Base-by-base conservation (phyloP, 2,797 vertebrate genomes). In the Clarias pachynema region DNA sequence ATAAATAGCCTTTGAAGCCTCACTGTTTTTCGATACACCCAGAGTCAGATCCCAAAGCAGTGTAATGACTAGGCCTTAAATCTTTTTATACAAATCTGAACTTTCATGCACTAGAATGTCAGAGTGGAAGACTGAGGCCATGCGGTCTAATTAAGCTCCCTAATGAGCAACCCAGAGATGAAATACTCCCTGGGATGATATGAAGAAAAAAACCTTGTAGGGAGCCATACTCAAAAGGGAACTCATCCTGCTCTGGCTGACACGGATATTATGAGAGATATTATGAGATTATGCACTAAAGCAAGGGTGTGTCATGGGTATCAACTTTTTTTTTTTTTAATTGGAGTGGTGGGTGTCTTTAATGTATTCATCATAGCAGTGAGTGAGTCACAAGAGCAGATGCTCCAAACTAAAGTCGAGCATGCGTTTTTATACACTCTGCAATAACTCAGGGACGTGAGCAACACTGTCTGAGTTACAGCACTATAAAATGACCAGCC, bases 401-500 rank as follows among this genome's bases (percentile, higher is more conserved):
- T 60, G 56, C 29, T 77, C 20, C 34, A 79, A 79, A 40, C 20
- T 9, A 15, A 79, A 18, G 34, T 44, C 4, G 24, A 44, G 26
- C 57, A 72, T 84, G 70, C 62, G 56, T 82, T 86, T 81, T 37
- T 22, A 79, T 81, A 78, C 34, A 57, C 9, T 86, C 60, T 60
- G 85, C 49, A 70, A 72, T 84, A 84, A 75, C 44, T 80, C 57
- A 63, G 34, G 34, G 56, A 65, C 68, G 15, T 7, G 22, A 69
- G 68, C 59, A 20, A 57, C 66, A 16, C 53, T 57, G 74, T 72
- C 81, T 57, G 70, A 84, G 81, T 86, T 87, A 81, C 70, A 86
- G 81, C 81, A 62, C 29, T 34, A 40, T 82, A 22, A 84, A 86
- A 85, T 81, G 87, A 87, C 86, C 86, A 80, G 84, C 68, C 84